Percentiles rank a stretch among this genome's conserved stretches.
Conservation (phyloP, 1,140 invertebrate species). For the Macrobrachium nipponense region DNA sequence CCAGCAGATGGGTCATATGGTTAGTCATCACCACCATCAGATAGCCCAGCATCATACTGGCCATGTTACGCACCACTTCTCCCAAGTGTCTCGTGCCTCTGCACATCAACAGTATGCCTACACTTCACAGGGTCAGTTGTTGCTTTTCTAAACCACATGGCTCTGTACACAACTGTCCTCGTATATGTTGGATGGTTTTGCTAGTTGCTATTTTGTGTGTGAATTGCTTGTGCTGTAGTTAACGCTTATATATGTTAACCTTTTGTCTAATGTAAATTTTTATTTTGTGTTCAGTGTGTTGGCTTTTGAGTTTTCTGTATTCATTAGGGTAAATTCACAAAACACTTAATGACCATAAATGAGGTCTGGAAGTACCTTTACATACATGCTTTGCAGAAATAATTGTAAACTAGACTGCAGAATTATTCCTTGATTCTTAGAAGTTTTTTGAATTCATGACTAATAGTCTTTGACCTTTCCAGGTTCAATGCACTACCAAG, state of each 20-base stretch:
- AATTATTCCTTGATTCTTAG: too few species aligned
- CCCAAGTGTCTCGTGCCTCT: slow-evolving; percentile 44
- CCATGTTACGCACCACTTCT: slow-evolving; percentile 38
- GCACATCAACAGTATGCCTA: slow-evolving; percentile 50
- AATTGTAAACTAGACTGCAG: too few species aligned
- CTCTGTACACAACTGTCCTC: background rate
- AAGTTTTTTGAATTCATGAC: too few species aligned
- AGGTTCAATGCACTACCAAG: slow-evolving; percentile 52
- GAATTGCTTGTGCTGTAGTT: slow-evolving; percentile 40
- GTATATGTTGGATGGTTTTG: slow-evolving; percentile 8
- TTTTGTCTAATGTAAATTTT: slow-evolving; percentile 16
- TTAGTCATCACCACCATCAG: slow-evolving; percentile 52
- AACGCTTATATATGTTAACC: slow-evolving; percentile 26
- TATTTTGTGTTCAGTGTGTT: background rate
- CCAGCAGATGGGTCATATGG: slow-evolving; percentile 45
- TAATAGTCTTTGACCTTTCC: background rate
- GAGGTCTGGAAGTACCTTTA: too few species aligned
- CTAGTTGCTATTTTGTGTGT: slow-evolving; percentile 33
- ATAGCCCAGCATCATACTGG: slow-evolving; percentile 45
- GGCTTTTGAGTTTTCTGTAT: slow-evolving; percentile 1
- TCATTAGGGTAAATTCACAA: background rate
- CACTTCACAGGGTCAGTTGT: slow-evolving; percentile 52
- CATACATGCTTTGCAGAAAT: too few species aligned
- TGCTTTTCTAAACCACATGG: slow-evolving; percentile 18
- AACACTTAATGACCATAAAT: too few species aligned